Base-by-base conservation (phyloP, 2,797 vertebrate genomes). In the Pantherophis vulpinus region DNA sequence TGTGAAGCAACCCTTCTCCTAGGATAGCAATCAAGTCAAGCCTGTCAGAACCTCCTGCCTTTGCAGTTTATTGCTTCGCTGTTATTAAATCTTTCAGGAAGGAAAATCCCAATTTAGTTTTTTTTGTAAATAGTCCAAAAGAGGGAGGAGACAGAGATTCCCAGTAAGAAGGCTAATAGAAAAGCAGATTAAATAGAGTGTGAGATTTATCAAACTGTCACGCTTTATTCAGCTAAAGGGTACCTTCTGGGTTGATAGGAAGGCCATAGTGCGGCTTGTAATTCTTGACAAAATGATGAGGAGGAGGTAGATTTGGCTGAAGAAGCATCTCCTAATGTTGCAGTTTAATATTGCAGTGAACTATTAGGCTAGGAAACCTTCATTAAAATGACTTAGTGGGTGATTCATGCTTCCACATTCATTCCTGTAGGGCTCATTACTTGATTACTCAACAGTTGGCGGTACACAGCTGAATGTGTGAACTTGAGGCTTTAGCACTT, bases 311-410 rank as follows among this genome's bases (percentile, higher is more conserved):
- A 74, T 51, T 90, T 94, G 83, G 9, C 79, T 93, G 16, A 66
- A 92, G 59, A 91, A 93, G 74, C 47, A 42, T 83, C 55, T 29
- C 29, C 37, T 60, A 32, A 63, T 70, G 47, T n/a, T 90, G 54
- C 27, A 66, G n/a, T 93, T 56, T 90, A 93, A 94, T 70, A 92
- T 89, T 94, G 66, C 91, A 94, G 88, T 93, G 95, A 96, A 91
- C 23, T 55, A 95, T 89, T 86, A 27, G 5, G 93, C 87, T 95
- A 94, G 18, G 42, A 93, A 96, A 93, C 91, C 83, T 91, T 96
- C 94, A 94, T 97, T 96, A 96, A 96, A 96, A 94, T 92, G 60
- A 94, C 93, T 88, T 90, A 61, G 12, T 86, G 87, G 37, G 51
- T 93, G 87, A 91, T 89, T 91, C 51, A 86, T 51, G 70, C 59